Conservation (phyloP, 2,113 vertebrate species). For the Hippocampus abdominalis region DNA sequence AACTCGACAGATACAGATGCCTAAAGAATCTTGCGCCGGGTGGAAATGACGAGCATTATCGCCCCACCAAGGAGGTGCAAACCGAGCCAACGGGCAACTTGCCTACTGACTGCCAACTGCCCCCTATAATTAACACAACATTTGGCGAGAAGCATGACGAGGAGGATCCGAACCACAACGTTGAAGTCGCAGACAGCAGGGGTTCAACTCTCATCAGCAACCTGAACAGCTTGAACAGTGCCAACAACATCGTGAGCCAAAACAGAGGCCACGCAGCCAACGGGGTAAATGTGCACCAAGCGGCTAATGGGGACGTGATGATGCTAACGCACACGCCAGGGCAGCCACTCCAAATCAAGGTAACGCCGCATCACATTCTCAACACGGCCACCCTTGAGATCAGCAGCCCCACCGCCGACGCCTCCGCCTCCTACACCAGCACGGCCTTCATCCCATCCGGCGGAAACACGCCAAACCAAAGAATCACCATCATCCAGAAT, state of each 20-base stretch:
- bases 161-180: constrained; percentile 71
- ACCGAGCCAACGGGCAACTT: constrained; percentile 79
- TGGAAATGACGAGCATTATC: constrained; percentile 77
- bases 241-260: constrained; percentile 76
- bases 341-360: constrained; percentile 92
- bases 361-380: constrained; percentile 88
- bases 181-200: constrained; percentile 70
- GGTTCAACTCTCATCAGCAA: constrained; percentile 70
- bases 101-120: constrained; percentile 73
- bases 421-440: constrained; percentile 84
- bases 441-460: constrained; percentile 89
- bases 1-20: constrained; percentile 81
- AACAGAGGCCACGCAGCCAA: constrained; percentile 79
- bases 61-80: constrained; percentile 87
- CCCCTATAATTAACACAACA: constrained; percentile 74
- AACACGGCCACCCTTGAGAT: constrained; percentile 93
- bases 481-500: constrained; percentile 94
- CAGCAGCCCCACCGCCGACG: constrained; percentile 84
- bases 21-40: constrained; percentile 78
- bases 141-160: constrained; percentile 70
- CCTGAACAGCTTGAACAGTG: constrained; percentile 68
- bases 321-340: constrained; percentile 87
- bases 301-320: constrained; percentile 81
- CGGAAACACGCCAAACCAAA: constrained; percentile 83
- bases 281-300: constrained; percentile 73